Conservation (phyloP, 2,888 invertebrate species). For the Ptycholaimellus sp. region DNA sequence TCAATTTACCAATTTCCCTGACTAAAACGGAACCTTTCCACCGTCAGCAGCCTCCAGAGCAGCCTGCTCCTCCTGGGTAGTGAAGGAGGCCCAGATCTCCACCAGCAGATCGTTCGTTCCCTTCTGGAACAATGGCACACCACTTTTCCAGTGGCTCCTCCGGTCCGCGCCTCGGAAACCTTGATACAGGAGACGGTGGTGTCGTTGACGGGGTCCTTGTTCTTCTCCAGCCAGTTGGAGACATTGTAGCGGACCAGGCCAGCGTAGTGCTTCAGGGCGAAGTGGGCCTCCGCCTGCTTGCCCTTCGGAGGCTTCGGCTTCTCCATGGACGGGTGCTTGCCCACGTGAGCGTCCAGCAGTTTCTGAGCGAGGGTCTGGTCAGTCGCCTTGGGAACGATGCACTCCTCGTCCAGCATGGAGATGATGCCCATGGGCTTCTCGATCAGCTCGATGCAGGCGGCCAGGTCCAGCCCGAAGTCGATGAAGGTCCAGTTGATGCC, state of each 20-base stretch:
- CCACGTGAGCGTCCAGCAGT: constrained; percentile 21
- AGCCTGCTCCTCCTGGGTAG: constrained; percentile 20
- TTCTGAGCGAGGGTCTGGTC: constrained; percentile 22
- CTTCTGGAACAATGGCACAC: too few species aligned
- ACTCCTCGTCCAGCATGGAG: constrained; percentile 26
- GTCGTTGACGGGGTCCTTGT: constrained; percentile 76
- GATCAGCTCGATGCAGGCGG: constrained; percentile 80
- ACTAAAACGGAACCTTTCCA: too few species aligned
- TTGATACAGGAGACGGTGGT: constrained; percentile 64
- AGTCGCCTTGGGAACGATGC: constrained; percentile 25
- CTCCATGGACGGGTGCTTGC: constrained; percentile 25
- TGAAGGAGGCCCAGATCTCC: constrained; percentile 72
- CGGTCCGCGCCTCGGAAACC: constrained; percentile 37
- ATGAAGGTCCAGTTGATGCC: constrained; percentile 86
- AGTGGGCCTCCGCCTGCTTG: constrained; percentile 30
- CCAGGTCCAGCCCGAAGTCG: constrained; percentile 89
- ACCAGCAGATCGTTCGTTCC: constrained; percentile 56
- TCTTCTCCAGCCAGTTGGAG: constrained; percentile 98
- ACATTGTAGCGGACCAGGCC: constrained; percentile 77
- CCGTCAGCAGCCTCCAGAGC: too few species aligned
- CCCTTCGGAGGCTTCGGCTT: constrained; percentile 29
- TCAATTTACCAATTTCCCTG: too few species aligned
- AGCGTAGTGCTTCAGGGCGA: constrained; percentile 33
- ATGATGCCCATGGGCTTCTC: constrained; percentile 40
- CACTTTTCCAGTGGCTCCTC: too few species aligned